Percentiles rank a stretch among this genome's conserved stretches.
phyloP scores from a whole-genome alignment of 2,888 invertebrate species.

The Apotomis betuletana region DNA sequence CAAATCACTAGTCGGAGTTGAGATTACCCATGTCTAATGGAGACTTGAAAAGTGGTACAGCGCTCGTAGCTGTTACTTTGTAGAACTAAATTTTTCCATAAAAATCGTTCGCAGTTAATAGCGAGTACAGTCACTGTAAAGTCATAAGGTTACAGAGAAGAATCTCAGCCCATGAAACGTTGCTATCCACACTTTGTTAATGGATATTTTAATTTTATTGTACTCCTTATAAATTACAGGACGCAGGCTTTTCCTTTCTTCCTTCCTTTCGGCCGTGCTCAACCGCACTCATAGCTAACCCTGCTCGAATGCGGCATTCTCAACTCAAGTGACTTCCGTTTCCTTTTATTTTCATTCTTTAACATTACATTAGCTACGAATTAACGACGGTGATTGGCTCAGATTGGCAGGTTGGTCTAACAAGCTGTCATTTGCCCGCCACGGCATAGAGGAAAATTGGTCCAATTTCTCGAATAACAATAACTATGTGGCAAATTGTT shows the following conservation, averaged over 20 bases:
- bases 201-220: too few species aligned
- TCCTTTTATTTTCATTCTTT: conserved; percentile 24
- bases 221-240: too few species aligned
- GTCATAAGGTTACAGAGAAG: too few species aligned
- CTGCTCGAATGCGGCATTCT: not conserved
- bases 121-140: too few species aligned
- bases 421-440: conserved; percentile 29
- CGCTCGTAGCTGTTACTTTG: too few species aligned
- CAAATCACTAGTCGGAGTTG: too few species aligned
- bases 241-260: not conserved
- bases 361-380: conserved; percentile 16
- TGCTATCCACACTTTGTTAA: too few species aligned
- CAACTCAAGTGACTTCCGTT: conserved; percentile 7
- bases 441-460: conserved; percentile 22
- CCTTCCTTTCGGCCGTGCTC: not conserved
- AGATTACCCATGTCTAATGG: too few species aligned
- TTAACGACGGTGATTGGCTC: conserved; percentile 22
- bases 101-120: too few species aligned
- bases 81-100: too few species aligned
- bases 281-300: not conserved
- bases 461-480: conserved; percentile 34
- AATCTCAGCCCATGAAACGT: too few species aligned
- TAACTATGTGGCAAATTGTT: conserved; percentile 28
- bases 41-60: too few species aligned
- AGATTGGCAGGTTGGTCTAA: conserved; percentile 36